phyloP scores from a whole-genome alignment of 2,797 vertebrate genomes.

The Chrysolophus pictus region DNA sequence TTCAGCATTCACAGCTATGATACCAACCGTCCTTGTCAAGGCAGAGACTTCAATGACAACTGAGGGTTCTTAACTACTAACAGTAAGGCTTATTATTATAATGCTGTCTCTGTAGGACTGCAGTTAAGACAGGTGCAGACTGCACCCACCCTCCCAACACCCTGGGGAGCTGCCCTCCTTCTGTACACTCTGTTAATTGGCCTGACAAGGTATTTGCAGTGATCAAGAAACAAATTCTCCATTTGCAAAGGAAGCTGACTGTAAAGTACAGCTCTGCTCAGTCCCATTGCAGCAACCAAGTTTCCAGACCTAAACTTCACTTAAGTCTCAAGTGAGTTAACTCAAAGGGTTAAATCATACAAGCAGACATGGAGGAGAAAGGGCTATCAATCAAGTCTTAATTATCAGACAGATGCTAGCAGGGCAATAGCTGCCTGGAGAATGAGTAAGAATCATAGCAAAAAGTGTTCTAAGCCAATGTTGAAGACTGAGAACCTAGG shows the following conservation, averaged over 20 bases:
- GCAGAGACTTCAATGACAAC: background rate
- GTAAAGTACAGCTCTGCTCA: background rate
- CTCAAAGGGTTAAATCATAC: background rate
- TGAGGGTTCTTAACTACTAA: background rate
- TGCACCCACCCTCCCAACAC: background rate
- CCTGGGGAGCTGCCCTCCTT: background rate
- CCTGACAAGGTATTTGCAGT: background rate
- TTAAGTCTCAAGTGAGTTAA: background rate
- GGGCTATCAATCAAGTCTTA: background rate
- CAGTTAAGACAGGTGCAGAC: background rate
- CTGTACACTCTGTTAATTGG: background rate
- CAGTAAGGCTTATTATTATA: background rate
- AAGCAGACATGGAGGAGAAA: background rate
- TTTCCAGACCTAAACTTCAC: background rate
- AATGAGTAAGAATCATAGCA: accelerated
- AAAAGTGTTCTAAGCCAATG: background rate
- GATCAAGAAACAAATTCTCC: background rate
- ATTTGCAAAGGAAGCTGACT: accelerated
- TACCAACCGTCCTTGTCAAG: background rate
- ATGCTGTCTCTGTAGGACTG: background rate
- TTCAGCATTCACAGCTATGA: background rate
- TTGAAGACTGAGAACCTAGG: background rate
- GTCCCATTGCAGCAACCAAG: background rate
- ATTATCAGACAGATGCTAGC: background rate
- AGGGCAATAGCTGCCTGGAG: background rate